Base-by-base conservation (phyloP, 2,888 invertebrate genomes). In the Hyppa rectilinea region DNA sequence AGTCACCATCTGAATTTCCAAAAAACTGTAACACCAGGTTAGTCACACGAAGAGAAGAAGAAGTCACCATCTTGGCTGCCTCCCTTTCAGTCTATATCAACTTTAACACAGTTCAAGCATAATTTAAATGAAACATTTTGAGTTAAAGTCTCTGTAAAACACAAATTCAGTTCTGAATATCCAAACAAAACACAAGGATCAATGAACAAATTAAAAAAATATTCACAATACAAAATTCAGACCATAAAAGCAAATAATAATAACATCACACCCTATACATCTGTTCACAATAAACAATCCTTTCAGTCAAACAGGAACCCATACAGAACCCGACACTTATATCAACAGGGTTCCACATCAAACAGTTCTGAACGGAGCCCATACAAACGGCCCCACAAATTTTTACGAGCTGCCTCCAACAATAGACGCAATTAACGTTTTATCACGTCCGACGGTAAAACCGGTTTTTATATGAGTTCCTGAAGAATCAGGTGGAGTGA, bases 371-470 rank as follows among this genome's bases (percentile, higher is more conserved):
- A 56, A 38, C 58, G 43, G 43, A 47, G 43, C 71, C 23, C 40
- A 50, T 58, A 71, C 82, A 78, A 81, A 84, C 75, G 80, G 76
- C 66, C 68, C 81, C 83, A 83, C 83, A 85, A 81, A 82, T 85
- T 86, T 88, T 88, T 87, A 88, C 88, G 88, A 87, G 59, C 71
- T 65, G 66, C 75, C 78, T 69, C 77, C 87, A 58, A 86, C 88
- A 87, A 88, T 86, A 86, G 87, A 84, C 78, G 84, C 82, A 88
- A 87, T 88, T 88, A 88, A 85, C 86, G 80, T 84, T 85, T 88
- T 87, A 87, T 88, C 85, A 78, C 81, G 75, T 77, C 78, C 73
- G 83, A 75, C 83, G 83, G 77, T 87, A 87, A 87, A 87, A 71
- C 75, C 70, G 59, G 72, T 75, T 85, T 86, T 81, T 85, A 69